These are phyloP conservation scores for Platynereis dumerilii DNA, from an alignment of 2,888 invertebrate genomes.

Conservation along the genomic window DNA sequence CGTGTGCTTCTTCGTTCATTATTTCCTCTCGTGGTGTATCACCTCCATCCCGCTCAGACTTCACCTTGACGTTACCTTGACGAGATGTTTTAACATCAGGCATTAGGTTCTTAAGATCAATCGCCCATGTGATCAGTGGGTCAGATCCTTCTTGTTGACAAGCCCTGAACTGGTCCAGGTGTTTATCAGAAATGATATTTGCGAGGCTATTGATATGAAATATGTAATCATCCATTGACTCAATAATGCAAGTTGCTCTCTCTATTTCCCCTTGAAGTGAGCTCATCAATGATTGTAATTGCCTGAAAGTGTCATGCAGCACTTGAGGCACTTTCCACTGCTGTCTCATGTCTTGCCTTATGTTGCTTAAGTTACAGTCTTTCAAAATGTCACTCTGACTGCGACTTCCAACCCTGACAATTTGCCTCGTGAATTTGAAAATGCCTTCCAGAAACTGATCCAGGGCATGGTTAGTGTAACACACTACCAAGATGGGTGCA, in stretches of 20 bases:
- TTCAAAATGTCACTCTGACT: not conserved
- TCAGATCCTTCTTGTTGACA: too few relatives aligned
- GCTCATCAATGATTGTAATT: slow-evolving; percentile 21
- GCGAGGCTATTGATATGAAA: slow-evolving; percentile 44
- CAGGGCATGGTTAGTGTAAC: slow-evolving; percentile 62
- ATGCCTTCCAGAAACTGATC: slow-evolving; percentile 63
- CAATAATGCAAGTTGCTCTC: slow-evolving; percentile 19
- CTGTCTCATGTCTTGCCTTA: not conserved
- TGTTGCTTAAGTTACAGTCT: not conserved
- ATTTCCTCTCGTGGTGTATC: too few relatives aligned
- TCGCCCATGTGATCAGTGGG: too few relatives aligned
- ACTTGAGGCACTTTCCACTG: slow-evolving; percentile 21
- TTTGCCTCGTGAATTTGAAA: slow-evolving; percentile 42
- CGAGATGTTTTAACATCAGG: too few relatives aligned
- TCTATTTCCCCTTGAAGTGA: slow-evolving; percentile 21
- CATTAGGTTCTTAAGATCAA: too few relatives aligned
- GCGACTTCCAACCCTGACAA: slow-evolving; percentile 54
- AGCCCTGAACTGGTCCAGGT: too few relatives aligned
- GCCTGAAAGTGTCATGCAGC: slow-evolving; percentile 2
- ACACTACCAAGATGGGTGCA: slow-evolving; percentile 56
- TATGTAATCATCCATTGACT: slow-evolving; percentile 41
- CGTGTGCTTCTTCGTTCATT: too few relatives aligned
- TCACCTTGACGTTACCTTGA: too few relatives aligned
- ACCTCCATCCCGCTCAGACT: too few relatives aligned
- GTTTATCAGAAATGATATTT: slow-evolving; percentile 11